A percentile compares a stretch with the other conserved stretches of the same genome.
Conservation (phyloP, 2,113 vertebrate species). For the Pteronura brasiliensis region DNA sequence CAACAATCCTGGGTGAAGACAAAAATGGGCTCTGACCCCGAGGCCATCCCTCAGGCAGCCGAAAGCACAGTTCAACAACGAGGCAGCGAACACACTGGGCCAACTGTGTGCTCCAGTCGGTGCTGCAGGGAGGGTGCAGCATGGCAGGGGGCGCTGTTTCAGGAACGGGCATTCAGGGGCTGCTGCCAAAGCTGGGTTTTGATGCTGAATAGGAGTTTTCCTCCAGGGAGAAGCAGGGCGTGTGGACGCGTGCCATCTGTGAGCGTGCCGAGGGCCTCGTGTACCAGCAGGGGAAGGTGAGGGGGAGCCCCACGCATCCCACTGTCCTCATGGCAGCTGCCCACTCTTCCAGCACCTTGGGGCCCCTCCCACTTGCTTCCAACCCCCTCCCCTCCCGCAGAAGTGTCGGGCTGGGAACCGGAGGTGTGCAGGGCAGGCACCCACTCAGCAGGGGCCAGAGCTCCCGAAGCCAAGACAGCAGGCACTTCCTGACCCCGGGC, state of each 20-base stretch:
- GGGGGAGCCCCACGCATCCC: fast-evolving
- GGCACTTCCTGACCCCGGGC: conserved; percentile 65
- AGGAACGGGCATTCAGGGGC: background rate
- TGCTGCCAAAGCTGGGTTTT: background rate
- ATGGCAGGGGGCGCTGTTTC: fast-evolving
- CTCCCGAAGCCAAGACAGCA: conserved; percentile 16
- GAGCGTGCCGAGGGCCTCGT: fast-evolving
- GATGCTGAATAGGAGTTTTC: background rate
- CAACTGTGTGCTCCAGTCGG: no score
- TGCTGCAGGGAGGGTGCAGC: background rate
- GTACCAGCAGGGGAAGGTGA: no score
- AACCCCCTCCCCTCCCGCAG: background rate
- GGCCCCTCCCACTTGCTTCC: background rate
- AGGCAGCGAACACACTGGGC: background rate
- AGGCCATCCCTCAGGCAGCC: fast-evolving
- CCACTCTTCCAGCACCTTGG: background rate
- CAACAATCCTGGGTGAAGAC: fast-evolving
- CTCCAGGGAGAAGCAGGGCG: background rate
- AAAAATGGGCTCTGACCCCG: background rate
- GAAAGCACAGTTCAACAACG: background rate
- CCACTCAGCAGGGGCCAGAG: background rate
- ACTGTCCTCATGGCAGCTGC: fast-evolving
- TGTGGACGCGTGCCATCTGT: fast-evolving
- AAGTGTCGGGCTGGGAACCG: background rate
- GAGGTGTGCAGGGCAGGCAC: conserved; percentile 19